Conservation (phyloP, 2,113 vertebrate genomes). For the Salvelinus namaycush region DNA sequence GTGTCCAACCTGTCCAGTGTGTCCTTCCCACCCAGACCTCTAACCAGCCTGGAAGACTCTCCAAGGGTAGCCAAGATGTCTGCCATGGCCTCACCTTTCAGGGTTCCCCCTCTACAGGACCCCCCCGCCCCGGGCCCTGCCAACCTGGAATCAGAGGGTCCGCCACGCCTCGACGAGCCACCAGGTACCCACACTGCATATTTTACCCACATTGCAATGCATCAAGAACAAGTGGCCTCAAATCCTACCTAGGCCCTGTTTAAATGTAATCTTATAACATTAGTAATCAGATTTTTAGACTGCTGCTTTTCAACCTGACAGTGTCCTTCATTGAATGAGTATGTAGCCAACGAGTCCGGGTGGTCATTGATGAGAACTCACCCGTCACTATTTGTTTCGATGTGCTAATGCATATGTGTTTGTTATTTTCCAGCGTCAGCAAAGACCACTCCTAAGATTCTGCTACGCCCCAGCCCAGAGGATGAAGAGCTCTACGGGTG, state of each 20-base stretch:
- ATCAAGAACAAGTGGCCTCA: background rate
- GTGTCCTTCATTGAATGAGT: background rate
- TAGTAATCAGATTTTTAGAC: too few species aligned
- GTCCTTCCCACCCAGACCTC: background rate
- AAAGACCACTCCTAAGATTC: constrained; percentile 75
- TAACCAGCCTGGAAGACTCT: background rate
- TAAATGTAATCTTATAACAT: background rate
- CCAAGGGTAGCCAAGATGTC: constrained; percentile 78
- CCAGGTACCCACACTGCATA: constrained; percentile 59
- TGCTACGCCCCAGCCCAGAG: constrained; percentile 87
- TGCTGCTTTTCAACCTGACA: too few species aligned
- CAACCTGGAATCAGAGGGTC: constrained; percentile 60
- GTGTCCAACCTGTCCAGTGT: constrained; percentile 1
- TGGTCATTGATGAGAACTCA: too few species aligned
- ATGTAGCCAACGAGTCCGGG: too few species aligned
- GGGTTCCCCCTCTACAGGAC: constrained; percentile 60
- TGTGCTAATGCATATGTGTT: constrained; percentile 3
- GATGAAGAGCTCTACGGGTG: constrained; percentile 79
- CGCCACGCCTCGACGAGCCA: constrained; percentile 59
- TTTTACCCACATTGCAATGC: constrained; percentile 25
- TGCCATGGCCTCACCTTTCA: constrained; percentile 83
- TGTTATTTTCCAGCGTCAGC: constrained; percentile 41
- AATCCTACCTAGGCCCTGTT: background rate
- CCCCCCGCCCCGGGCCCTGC: constrained; percentile 30
- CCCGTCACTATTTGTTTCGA: too few species aligned